Base-by-base conservation (phyloP, 1,140 invertebrate species). In the Berghia stephanieae region DNA sequence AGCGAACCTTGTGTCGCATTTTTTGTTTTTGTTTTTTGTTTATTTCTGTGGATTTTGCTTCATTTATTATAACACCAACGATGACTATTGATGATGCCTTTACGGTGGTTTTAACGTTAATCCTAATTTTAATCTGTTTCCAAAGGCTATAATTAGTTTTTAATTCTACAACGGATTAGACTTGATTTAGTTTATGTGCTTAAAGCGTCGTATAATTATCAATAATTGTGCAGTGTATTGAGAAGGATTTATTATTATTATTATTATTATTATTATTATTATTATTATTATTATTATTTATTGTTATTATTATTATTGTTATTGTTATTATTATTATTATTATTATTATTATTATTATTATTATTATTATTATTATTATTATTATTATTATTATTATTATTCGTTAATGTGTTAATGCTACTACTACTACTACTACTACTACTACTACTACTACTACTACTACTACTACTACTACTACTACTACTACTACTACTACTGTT, bases 391-490 rank as follows among this genome's bases (percentile, higher is more conserved):
- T 24, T 52, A 52, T 24, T 52, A 52, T 24, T 52, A 52, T 24
- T 52, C 13, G 13, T 52, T 16, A 13, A 16, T 16, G 13, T 52
- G n/a, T 24, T 24, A 52, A 13, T 52, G n/a, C 46, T 16, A 52
- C 46, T 52, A 52, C 46, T 52, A 52, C 46, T 52, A 52, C 46
- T 52, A 24, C 46, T 52, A 24, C 46, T 52, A 24, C 46, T 52
- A 24, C 46, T 52, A 24, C 46, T 52, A 52, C 46, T 52, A 52
- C 46, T 52, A 52, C 46, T 52, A 52, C 46, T 52, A 52, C 46
- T 52, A 52, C 46, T 52, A 52, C 46, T 52, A 52, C 46, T 52
- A 52, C 46, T 52, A 52, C 46, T 52, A 52, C 46, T 52, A 52
- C 46, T 52, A 52, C 46, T 52, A 52, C 46, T 52, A 52, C 46